Evolutionary conservation across 2,113 vertebrate genomes (phyloP).

Genomic region (Mungos mungo): DNA sequence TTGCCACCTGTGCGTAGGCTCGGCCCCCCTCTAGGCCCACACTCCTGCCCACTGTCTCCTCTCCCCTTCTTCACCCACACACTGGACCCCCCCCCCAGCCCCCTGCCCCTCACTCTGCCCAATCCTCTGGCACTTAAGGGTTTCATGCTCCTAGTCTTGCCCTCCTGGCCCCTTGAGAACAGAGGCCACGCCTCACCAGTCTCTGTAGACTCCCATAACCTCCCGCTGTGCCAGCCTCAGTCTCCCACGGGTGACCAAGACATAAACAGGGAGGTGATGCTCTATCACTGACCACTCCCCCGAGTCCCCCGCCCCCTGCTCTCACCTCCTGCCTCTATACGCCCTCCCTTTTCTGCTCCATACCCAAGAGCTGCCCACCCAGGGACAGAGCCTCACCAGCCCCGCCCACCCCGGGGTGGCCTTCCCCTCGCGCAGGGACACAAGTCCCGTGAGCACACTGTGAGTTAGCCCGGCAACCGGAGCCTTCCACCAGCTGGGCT

Average conservation of each 20-base stretch:
- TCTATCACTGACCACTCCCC: background rate
- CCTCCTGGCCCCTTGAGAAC: background rate
- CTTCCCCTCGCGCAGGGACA: too few species aligned
- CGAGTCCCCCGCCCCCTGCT: background rate
- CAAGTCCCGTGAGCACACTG: background rate
- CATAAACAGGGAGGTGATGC: background rate
- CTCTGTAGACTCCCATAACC: background rate
- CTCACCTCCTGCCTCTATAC: background rate
- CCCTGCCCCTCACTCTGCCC: background rate
- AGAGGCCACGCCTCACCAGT: background rate
- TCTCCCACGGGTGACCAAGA: accelerated
- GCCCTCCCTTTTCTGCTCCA: too few species aligned
- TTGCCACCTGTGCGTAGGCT: accelerated
- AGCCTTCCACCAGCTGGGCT: background rate
- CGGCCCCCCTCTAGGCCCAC: background rate
- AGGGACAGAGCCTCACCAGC: background rate
- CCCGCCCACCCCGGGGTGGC: background rate
- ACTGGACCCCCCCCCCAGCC: too few species aligned
- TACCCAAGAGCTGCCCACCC: too few species aligned
- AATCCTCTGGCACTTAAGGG: accelerated
- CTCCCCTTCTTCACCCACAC: background rate
- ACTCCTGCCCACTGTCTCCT: accelerated
- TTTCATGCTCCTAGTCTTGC: background rate
- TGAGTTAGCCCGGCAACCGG: background rate
- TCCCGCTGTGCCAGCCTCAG: accelerated